Evolutionary conservation across 1,140 invertebrate genomes (phyloP).

Genomic region (Chelonus insularis): DNA sequence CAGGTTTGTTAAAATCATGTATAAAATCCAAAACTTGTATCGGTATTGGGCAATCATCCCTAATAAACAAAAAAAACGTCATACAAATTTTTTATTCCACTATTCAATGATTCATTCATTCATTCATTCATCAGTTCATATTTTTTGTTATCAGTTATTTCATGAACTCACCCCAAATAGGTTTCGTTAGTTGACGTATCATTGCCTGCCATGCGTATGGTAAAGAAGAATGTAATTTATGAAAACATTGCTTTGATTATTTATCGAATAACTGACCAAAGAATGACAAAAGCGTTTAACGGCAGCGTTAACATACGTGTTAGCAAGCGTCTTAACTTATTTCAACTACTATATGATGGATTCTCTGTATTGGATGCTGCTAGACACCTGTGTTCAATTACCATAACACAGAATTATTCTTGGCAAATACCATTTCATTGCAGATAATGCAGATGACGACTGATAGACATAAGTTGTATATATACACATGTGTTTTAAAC

Average conservation of each 20-base stretch:
- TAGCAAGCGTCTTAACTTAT: neutral
- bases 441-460: slow-evolving; percentile 29
- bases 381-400: slow-evolving; percentile 48
- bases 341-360: too few species aligned
- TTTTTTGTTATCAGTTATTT: too few species aligned
- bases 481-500: neutral
- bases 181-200: too few species aligned
- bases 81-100: too few species aligned
- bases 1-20: slow-evolving; percentile 34
- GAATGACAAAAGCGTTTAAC: too few species aligned
- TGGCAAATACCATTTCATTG: slow-evolving; percentile 39
- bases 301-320: neutral
- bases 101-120: too few species aligned
- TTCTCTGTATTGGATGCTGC: neutral
- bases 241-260: neutral
- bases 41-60: slow-evolving; percentile 33
- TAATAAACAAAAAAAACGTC: slow-evolving; percentile 20
- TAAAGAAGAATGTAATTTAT: neutral
- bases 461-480: neutral
- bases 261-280: neutral
- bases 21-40: slow-evolving; percentile 43
- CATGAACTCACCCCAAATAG: neutral
- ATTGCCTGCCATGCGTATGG: slow-evolving; percentile 31
- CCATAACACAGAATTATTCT: slow-evolving; percentile 45
- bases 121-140: too few species aligned